A percentile compares a stretch with the other conserved stretches of the same genome.
Conservation (phyloP, 2,113 vertebrate genomes). For the Archilochus colubris region DNA sequence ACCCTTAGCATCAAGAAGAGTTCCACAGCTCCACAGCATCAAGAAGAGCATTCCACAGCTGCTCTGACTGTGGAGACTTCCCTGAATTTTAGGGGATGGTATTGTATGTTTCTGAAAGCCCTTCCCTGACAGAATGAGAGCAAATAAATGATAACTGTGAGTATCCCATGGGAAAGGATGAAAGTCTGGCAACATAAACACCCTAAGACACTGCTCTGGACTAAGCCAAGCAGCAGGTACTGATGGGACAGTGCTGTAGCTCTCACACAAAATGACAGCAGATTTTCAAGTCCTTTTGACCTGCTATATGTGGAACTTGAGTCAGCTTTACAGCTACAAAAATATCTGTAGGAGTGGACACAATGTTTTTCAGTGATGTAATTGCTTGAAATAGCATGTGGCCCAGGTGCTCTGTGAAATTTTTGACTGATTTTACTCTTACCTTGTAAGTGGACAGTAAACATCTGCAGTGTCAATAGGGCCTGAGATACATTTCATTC, state of each 20-base stretch:
- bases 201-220: neutral
- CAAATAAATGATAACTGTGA: neutral
- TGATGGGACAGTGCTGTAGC: neutral
- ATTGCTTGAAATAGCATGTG: neutral
- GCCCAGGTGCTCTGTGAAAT: neutral
- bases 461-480: neutral
- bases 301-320: neutral
- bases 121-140: neutral
- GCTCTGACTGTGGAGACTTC: neutral
- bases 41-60: neutral
- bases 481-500: neutral
- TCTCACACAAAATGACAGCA: neutral
- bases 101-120: neutral
- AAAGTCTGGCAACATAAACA: neutral
- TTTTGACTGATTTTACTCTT: neutral
- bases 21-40: too few species aligned
- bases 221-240: neutral
- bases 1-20: too few species aligned
- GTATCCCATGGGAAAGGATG: neutral
- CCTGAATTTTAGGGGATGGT: neutral
- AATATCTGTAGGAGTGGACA: neutral
- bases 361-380: neutral
- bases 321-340: neutral
- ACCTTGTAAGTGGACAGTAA: neutral
- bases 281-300: neutral